Evolutionary conservation across 1,140 invertebrate genomes (phyloP), one percentile per base, ranked within the genome.

Genomic region (Drosophila cardini): DNA sequence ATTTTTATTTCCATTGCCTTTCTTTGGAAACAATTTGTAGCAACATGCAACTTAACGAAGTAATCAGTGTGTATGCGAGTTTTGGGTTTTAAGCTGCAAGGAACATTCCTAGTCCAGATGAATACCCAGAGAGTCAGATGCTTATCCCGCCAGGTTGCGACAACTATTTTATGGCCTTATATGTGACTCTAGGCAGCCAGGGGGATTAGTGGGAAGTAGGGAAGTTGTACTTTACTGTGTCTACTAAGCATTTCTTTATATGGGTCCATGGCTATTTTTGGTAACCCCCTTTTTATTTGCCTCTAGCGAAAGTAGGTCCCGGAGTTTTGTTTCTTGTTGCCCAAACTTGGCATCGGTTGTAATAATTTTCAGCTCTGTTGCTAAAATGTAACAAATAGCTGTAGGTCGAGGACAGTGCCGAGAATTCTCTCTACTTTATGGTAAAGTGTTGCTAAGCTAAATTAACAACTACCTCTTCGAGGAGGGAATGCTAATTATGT

Each of bases 151-250:
- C 80, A 81, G 74, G 70, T 76, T 72, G 79, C 76, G 84, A 87
- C 84, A 87, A 87, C 84, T 89, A 80, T 87, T 89, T 89, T 87
- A 87, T 87, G 85, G 72, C 84, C 84, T 84, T 89, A 89, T 87
- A 81, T 86, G 76, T 18, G 26, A 57, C 11, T 52, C 2, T 36
- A 8, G 34, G 30, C 8, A 13, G 26, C 21, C 21, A 50, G 46
- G 3, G n/a, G 30, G n/a, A 13, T 36, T 50, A 11, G 68, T 10
- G 40, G 45, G 26, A 36, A 11, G 21, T 9, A 6, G 38, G 63
- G 45, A 57, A 48, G 32, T 67, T 16, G 40, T 13, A 5, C 0
- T 3, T 2, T 26, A 38, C 46, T 56, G 18, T 65, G 40, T 48
- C 30, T 57, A 16, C 43, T 58, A 15, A 32, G 13, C 34, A 15